Evolutionary conservation across 64 coral and sea anemone genomes (phyloP).

Genomic region (Actinia equina): DNA sequence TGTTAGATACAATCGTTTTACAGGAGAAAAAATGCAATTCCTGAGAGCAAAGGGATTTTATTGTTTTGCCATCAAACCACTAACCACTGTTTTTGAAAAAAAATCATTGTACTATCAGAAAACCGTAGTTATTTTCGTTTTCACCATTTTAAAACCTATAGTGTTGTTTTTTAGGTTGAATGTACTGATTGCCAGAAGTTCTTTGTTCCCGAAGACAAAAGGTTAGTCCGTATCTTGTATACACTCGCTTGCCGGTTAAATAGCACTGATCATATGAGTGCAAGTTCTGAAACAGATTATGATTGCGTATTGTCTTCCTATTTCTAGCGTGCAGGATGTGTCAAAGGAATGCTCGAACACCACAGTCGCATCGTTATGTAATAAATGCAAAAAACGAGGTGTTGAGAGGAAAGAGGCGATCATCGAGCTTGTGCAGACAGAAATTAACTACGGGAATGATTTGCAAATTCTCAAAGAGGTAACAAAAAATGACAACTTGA

Average conservation of each 20-base stretch:
- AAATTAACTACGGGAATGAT: constrained; percentile 94
- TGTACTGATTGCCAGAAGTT: constrained; percentile 81
- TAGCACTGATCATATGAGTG: too few species aligned
- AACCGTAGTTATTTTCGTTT: neutral
- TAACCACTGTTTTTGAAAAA: too few species aligned
- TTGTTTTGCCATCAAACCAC: too few species aligned
- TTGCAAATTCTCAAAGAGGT: constrained; percentile 94
- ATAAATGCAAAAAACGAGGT: constrained; percentile 67
- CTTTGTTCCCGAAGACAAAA: constrained; percentile 56
- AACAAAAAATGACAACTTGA: neutral
- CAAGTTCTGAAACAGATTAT: too few species aligned
- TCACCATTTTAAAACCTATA: neutral
- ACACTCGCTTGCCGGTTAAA: too few species aligned
- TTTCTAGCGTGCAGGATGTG: neutral
- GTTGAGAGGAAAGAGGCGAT: constrained; percentile 95
- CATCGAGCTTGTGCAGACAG: constrained; percentile 92
- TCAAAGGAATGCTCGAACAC: neutral
- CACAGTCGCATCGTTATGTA: constrained; percentile 36
- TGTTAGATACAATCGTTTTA: too few species aligned
- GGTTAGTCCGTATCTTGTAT: neutral
- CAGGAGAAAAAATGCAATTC: too few species aligned
- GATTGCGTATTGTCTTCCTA: neutral
- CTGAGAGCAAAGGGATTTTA: too few species aligned
- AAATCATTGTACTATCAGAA: too few species aligned
- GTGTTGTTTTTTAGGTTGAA: constrained; percentile 51